Base-by-base conservation (phyloP, 2,113 vertebrate genomes). In the Actenoides lindsayi region DNA sequence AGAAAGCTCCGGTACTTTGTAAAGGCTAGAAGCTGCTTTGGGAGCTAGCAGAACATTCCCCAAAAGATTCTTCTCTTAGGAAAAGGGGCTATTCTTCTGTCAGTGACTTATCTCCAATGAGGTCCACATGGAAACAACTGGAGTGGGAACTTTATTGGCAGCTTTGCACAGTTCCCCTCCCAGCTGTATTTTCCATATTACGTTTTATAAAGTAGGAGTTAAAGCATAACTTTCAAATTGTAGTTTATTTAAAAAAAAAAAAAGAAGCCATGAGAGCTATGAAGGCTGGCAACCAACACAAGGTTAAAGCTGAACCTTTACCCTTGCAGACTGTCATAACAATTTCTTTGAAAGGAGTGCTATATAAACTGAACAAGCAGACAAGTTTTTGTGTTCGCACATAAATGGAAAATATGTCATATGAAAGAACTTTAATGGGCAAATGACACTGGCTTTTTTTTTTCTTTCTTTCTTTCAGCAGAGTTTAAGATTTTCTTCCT, bases 321-420 rank as follows among this genome's bases (percentile, higher is more conserved):
- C 74, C 78, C 88, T 81, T 81, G 37, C 76, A 91, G 87, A 94
- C 67, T 76, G 84, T 86, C 94, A 81, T 59, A 94, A 78, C 94
- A 89, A 89, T 95, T 87, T 87, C 89, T 89, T 60, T 70, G 65
- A 83, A 91, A 95, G 60, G 69, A 57, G 83, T 51, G 92, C 92
- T 89, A 69, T 14, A 85, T 23, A 48, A 94, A 83, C 80, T 63
- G 69, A 95, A 86, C 83, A 19, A 78, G 90, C 88, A 96, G 86
- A 90, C 87, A 90, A 87, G 27, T 93, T 94, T 95, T 78, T 93
- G 92, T 84, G 76, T 82, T 89, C 89, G 25, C 94, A 89, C 67
- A 91, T 37, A 89, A 87, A 96, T 92, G 92, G 90, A 97, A 96
- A 94, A 75, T 91, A 83, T 82, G 81, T 62, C 87, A 81, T 28